Conservation (phyloP, 1,140 invertebrate genomes). For the Calephelis nemesis region DNA sequence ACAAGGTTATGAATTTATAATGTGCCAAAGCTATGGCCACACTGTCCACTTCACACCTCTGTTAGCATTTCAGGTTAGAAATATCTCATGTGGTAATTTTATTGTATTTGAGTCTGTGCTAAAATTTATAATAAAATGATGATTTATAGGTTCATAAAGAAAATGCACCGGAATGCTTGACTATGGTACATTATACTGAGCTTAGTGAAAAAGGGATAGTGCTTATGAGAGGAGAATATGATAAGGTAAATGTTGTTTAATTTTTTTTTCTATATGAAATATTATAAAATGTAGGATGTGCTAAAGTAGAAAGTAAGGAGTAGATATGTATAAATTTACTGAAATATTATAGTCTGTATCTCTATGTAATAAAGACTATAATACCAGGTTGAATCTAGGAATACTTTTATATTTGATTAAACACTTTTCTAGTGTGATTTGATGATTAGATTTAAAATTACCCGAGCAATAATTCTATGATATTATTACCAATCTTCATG, state of each 20-base stretch:
- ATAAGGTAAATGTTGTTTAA: conserved; percentile 75
- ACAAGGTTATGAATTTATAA: conserved; percentile 93
- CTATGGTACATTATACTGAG: conserved; percentile 91
- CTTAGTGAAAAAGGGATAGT: conserved; percentile 89
- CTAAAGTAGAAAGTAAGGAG: too few species aligned
- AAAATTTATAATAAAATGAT: neutral
- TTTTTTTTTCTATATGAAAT: neutral
- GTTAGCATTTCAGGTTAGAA: conserved; percentile 88
- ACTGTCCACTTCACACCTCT: conserved; percentile 93
- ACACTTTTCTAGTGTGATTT: too few species aligned
- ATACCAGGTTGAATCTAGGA: too few species aligned
- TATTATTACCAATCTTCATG: too few species aligned
- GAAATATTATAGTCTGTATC: too few species aligned
- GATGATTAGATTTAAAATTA: too few species aligned
- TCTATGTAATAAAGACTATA: too few species aligned
- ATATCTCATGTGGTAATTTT: neutral
- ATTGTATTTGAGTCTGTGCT: neutral
- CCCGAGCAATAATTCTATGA: too few species aligned
- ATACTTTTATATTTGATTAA: too few species aligned
- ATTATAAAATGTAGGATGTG: too few species aligned
- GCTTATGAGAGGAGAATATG: conserved; percentile 93
- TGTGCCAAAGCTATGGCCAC: conserved; percentile 86
- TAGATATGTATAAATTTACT: too few species aligned
- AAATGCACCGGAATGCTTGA: conserved; percentile 94
- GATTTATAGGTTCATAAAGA: conserved; percentile 88